Evolutionary conservation across 2,113 vertebrate species (phyloP), one percentile per base, ranked within the genome.

Genomic region (Xenopus borealis): DNA sequence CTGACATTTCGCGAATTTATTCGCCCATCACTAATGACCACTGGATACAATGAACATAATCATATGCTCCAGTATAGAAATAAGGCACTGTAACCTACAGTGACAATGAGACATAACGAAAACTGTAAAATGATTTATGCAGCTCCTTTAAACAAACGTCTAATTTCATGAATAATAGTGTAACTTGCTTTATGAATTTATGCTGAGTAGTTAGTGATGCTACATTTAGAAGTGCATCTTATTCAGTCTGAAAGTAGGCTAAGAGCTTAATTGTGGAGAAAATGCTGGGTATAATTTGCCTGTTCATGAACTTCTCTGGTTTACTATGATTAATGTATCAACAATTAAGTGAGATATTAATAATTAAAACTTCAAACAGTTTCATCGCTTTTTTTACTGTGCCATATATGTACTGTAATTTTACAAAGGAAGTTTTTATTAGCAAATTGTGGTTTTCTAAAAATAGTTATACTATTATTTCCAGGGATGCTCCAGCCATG

Each of bases 201-300:
- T 69, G 66, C 61, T 17, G 66, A 69, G 72, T 57, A 69, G 40
- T 75, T 75, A 75, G 72, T 69, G 72, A 75, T 66, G 66, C 66
- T 75, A 75, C 72, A 75, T 75, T 75, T 75, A 75, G 72, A 59
- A 69, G 72, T 53, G 45, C 62, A 65, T 68, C 72, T 75, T 66
- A 62, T 53, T 75, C 63, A 30, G 65, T 62, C 45, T 75, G 72
- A 66, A 75, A 75, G 64, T 50, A 75, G 72, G 69, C 72, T 66
- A 75, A n/a, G 66, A 75, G 72, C 66, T 53, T 75, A 75, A 75
- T 75, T 75, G 58, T 75, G 65, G 69, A 75, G 72, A 75, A 75
- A 75, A 75, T 75, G 66, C 47, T 69, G 65, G 72, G 66, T 52
- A 69, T 75, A 75, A 75, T 75, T 75, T 69, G 72, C 65, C 57